Conservation (phyloP, 2,113 vertebrate species). For the Hippocampus barbouri region DNA sequence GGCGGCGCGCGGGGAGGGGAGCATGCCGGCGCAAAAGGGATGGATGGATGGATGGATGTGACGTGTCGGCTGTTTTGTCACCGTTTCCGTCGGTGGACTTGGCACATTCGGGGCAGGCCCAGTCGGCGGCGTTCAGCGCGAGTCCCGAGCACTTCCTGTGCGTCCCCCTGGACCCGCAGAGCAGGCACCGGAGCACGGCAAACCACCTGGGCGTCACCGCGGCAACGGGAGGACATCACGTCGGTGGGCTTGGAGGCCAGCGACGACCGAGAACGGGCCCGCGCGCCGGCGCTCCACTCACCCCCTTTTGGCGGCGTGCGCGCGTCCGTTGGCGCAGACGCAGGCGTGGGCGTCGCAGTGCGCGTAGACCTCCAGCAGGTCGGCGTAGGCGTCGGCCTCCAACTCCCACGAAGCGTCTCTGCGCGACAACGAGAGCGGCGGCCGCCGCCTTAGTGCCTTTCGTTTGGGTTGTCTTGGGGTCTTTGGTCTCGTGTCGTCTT, state of each 20-base stretch:
- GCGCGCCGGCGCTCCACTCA: constrained; percentile 43
- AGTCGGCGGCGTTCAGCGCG: constrained; percentile 72
- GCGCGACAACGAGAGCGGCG: constrained; percentile 3
- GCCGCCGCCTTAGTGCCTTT: too few species aligned
- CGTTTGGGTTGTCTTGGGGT: too few species aligned
- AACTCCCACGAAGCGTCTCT: constrained; percentile 99
- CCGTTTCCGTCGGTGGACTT: constrained; percentile 78
- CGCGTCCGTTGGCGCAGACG: constrained; percentile 77
- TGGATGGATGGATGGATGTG: too few species aligned
- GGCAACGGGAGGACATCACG: not conserved
- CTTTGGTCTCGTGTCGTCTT: too few species aligned
- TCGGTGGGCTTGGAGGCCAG: not conserved
- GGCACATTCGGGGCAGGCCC: constrained; percentile 86
- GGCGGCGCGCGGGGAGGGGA: too few species aligned
- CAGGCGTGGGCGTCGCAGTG: constrained; percentile 83
- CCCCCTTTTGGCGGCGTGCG: constrained; percentile 80
- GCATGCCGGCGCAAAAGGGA: too few species aligned
- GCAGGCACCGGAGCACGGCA: constrained; percentile 84
- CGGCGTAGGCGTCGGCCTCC: constrained; percentile 90
- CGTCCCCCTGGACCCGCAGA: constrained; percentile 89
- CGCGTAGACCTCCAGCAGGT: constrained; percentile 83
- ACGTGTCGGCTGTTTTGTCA: constrained; percentile 29
- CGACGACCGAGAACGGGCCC: not conserved
- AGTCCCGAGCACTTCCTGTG: constrained; percentile 87
- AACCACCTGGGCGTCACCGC: constrained; percentile 74